Conservation (phyloP, 35 echinoderm and acorn worm species). For the Lytechinus pictus region DNA sequence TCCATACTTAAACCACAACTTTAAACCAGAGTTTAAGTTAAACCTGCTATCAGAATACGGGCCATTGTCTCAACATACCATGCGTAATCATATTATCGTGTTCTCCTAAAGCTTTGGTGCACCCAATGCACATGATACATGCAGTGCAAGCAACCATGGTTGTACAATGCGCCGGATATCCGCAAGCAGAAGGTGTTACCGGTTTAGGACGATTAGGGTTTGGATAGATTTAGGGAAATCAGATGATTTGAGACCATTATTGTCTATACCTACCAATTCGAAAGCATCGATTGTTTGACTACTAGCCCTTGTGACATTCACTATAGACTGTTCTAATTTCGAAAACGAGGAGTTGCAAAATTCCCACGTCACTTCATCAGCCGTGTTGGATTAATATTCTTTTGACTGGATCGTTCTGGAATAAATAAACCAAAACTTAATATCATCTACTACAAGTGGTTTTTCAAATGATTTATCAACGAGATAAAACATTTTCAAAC, state of each 20-base stretch:
- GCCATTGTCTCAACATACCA: background rate
- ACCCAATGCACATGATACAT: background rate
- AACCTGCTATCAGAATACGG: no score
- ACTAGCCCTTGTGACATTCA: background rate
- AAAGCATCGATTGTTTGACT: slow-evolving; percentile 3
- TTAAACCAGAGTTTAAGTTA: no score
- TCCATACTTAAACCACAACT: no score
- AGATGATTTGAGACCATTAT: background rate
- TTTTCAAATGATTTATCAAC: background rate
- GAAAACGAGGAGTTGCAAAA: background rate
- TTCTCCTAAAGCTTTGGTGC: background rate
- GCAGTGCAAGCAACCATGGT: background rate
- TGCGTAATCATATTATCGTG: background rate
- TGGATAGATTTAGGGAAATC: background rate
- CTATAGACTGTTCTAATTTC: background rate
- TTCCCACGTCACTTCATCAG: background rate
- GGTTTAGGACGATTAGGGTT: background rate
- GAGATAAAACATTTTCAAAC: no score
- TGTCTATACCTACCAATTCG: background rate
- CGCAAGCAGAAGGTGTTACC: background rate
- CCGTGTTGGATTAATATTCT: background rate
- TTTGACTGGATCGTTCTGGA: background rate
- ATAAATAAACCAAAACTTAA: background rate
- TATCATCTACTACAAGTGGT: background rate
- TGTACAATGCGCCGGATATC: background rate